Evolutionary conservation across 2,888 invertebrate species (phyloP).

Genomic region (Caenorhabditis plicata): DNA sequence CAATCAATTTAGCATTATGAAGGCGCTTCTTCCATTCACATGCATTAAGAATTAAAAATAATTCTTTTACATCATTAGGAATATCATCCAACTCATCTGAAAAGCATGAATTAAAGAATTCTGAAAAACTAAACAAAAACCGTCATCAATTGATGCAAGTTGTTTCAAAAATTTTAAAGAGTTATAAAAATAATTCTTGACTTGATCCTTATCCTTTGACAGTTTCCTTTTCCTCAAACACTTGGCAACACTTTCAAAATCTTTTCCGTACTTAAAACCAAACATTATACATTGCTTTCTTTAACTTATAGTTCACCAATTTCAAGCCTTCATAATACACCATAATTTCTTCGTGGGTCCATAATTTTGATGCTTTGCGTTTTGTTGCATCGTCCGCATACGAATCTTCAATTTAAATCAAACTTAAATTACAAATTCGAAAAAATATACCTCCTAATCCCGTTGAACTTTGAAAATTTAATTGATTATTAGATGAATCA

Average conservation of each 20-base stretch:
- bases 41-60: constrained; percentile 55
- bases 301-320: constrained; percentile 8
- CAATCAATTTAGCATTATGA: constrained; percentile 28
- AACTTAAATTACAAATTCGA: background rate
- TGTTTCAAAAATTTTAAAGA: constrained; percentile 41
- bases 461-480: background rate
- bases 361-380: constrained; percentile 10
- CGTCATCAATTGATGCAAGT: constrained; percentile 17
- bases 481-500: background rate
- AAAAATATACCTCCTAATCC: too few relatives aligned
- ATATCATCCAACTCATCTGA: constrained; percentile 21
- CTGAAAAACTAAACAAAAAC: background rate
- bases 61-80: constrained; percentile 48
- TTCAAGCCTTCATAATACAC: constrained; percentile 38
- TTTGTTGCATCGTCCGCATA: background rate
- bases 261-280: constrained; percentile 53
- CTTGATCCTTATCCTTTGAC: constrained; percentile 47
- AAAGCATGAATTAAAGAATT: background rate
- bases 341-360: constrained; percentile 28
- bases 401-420: background rate
- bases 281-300: background rate
- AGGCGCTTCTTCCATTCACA: constrained; percentile 55
- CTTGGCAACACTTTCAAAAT: constrained; percentile 49
- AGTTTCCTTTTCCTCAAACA: constrained; percentile 47
- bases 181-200: constrained; percentile 55